Conservation (phyloP, 2,113 vertebrate genomes). For the Beaufortia kweichowensis region DNA sequence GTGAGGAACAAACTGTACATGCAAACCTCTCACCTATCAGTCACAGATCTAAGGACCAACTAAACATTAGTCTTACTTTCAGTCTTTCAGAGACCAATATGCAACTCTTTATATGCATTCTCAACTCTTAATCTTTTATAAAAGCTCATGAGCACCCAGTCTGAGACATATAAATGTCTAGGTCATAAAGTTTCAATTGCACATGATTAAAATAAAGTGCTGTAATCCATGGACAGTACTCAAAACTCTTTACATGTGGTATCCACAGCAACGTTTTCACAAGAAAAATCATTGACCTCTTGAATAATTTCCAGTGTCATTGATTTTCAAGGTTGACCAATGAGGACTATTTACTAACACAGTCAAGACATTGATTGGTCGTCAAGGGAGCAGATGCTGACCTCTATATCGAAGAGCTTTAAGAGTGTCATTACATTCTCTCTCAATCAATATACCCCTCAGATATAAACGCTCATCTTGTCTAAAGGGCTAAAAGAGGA, state of each 20-base stretch:
- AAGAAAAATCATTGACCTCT: constrained; percentile 43
- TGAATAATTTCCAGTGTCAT: constrained; percentile 40
- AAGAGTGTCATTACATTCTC: constrained; percentile 54
- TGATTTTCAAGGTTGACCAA: constrained; percentile 57
- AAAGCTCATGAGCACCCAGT: too few relatives aligned
- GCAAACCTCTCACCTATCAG: not conserved
- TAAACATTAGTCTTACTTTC: constrained; percentile 2
- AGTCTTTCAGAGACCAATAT: not conserved
- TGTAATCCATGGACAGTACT: constrained; percentile 39
- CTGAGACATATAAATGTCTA: constrained; percentile 22
- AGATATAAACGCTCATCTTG: constrained; percentile 50
- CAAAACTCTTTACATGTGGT: constrained; percentile 50
- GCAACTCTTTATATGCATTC: not conserved
- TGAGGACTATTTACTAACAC: constrained; percentile 59
- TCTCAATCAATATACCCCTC: constrained; percentile 52
- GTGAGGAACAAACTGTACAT: constrained; percentile 9
- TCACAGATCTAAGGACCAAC: constrained; percentile 1
- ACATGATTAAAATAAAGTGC: constrained; percentile 31
- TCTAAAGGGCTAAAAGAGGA: constrained; percentile 48
- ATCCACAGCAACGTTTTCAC: constrained; percentile 60
- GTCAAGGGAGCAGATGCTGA: constrained; percentile 53
- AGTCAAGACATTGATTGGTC: constrained; percentile 57
- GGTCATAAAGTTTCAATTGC: not conserved
- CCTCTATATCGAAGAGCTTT: constrained; percentile 56
- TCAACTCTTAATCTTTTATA: too few relatives aligned